These are phyloP conservation scores for Chaetops frenatus DNA, from an alignment of 2,113 vertebrate genomes.

Conservation along the genomic window DNA sequence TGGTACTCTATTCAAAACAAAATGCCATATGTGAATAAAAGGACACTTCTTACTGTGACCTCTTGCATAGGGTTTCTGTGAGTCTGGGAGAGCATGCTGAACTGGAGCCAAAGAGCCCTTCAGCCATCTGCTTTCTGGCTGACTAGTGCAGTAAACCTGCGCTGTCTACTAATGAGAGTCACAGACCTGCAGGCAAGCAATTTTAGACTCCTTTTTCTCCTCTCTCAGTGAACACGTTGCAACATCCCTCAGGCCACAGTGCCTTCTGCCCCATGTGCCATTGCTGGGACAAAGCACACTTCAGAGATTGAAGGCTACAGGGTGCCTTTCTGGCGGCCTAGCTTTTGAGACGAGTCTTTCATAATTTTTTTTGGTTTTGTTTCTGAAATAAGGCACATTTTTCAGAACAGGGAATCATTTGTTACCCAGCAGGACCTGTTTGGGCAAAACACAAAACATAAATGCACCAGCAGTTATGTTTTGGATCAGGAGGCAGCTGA, in stretches of 20 bases:
- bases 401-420: not conserved
- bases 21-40: conserved; percentile 38
- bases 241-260: not conserved
- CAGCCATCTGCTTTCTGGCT: conserved; percentile 51
- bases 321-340: not conserved
- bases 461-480: not conserved
- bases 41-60: conserved; percentile 18
- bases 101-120: conserved; percentile 36
- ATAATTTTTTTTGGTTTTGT: not conserved
- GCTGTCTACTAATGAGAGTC: not conserved
- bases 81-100: conserved; percentile 30
- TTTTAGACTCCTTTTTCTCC: conserved; percentile 3
- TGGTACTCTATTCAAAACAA: conserved; percentile 55
- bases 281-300: not conserved
- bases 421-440: not conserved
- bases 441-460: not conserved
- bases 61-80: not conserved
- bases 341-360: not conserved
- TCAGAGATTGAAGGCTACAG: not conserved
- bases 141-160: not conserved
- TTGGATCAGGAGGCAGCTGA: not conserved
- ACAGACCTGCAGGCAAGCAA: conserved; percentile 4
- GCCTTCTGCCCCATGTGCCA: not conserved
- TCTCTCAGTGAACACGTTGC: not conserved
- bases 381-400: not conserved